Conservation (phyloP, 2,888 invertebrate species). For the Reticulitermes lucifugus region DNA sequence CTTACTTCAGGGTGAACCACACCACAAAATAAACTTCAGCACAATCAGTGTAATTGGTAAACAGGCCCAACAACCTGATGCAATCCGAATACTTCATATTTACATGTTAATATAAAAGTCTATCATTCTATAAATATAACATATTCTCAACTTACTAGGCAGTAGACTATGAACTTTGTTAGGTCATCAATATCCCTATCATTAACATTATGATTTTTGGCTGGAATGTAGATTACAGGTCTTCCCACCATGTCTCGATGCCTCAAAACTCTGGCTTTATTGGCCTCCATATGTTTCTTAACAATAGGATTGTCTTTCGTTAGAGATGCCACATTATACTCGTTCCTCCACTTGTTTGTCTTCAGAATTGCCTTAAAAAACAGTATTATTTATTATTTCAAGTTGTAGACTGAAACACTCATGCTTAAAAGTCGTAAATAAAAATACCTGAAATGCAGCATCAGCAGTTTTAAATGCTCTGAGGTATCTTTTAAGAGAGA, state of each 20-base stretch:
- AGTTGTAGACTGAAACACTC: neutral
- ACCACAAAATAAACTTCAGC: too few relatives aligned
- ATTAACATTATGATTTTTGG: conserved; percentile 76
- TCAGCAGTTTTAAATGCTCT: conserved; percentile 81
- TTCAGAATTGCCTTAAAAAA: conserved; percentile 76
- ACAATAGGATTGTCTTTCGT: conserved; percentile 67
- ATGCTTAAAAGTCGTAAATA: neutral
- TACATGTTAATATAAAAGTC: too few relatives aligned
- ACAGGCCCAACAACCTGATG: too few relatives aligned
- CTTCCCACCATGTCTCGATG: conserved; percentile 80
- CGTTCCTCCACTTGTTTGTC: conserved; percentile 83
- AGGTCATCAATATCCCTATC: conserved; percentile 81
- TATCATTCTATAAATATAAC: too few relatives aligned
- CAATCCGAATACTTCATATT: too few relatives aligned
- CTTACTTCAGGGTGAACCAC: too few relatives aligned
- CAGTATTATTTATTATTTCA: neutral
- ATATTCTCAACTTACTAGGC: conserved; percentile 57
- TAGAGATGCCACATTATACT: conserved; percentile 76
- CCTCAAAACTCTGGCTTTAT: conserved; percentile 76
- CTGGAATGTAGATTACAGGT: conserved; percentile 83
- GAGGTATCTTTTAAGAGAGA: conserved; percentile 76
- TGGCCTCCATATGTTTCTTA: conserved; percentile 69
- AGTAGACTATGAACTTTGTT: conserved; percentile 82
- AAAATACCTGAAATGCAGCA: conserved; percentile 76
- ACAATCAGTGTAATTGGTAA: too few relatives aligned